Conservation (phyloP, 2,797 vertebrate species). For the Peromyscus eremicus region DNA sequence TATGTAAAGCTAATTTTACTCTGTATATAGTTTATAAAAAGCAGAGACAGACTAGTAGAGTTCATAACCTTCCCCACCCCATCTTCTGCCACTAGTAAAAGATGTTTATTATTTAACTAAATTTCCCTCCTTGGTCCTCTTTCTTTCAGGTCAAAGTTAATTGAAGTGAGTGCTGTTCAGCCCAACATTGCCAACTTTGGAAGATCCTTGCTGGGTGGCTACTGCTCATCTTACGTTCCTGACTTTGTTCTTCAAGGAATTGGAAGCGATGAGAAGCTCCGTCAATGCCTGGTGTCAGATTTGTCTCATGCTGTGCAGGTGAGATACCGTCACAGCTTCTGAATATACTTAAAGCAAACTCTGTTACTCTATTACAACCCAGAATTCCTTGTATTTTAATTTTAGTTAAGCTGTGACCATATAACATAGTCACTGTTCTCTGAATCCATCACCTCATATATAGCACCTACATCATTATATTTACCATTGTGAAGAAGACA, state of each 20-base stretch:
- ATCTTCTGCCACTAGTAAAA: slow-evolving; percentile 23
- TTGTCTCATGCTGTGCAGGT: slow-evolving; percentile 97
- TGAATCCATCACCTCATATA: slow-evolving; percentile 25
- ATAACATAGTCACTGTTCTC: slow-evolving; percentile 36
- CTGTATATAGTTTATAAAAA: not conserved
- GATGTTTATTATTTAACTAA: slow-evolving; percentile 65
- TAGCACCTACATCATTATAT: not conserved
- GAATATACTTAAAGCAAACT: slow-evolving; percentile 45
- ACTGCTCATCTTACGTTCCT: slow-evolving; percentile 97
- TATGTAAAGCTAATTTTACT: slow-evolving; percentile 60
- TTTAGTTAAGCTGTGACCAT: slow-evolving; percentile 19
- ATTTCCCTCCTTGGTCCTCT: slow-evolving; percentile 69
- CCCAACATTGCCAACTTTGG: slow-evolving; percentile 98
- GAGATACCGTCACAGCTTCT: slow-evolving; percentile 42
- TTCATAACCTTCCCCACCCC: not conserved
- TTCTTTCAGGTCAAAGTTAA: slow-evolving; percentile 93
- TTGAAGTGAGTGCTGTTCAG: slow-evolving; percentile 96
- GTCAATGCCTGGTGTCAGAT: slow-evolving; percentile 95
- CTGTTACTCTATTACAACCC: not conserved
- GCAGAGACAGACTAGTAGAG: not conserved
- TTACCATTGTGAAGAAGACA: slow-evolving; percentile 44
- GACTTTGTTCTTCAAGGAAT: slow-evolving; percentile 99
- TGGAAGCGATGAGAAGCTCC: slow-evolving; percentile 95
- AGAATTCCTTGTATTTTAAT: slow-evolving; percentile 28
- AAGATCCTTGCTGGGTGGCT: slow-evolving; percentile 97